A percentile compares a stretch with the other conserved stretches of the same genome.
phyloP scores from a whole-genome alignment of 2,888 invertebrate genomes.

The Leptinotarsa juncta region DNA sequence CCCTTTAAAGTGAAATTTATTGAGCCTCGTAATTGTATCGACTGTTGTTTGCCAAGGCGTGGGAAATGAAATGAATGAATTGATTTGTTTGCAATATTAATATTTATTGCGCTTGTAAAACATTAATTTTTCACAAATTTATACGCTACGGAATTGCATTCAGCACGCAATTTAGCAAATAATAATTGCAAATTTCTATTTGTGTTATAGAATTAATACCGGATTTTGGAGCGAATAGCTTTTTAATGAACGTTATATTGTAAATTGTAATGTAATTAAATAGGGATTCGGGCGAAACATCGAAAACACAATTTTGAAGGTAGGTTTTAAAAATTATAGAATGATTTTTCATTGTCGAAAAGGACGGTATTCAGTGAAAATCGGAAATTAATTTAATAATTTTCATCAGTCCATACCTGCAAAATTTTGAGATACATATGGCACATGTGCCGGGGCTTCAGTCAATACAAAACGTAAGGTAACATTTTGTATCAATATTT shows the following conservation, averaged over 20 bases:
- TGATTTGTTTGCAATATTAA: constrained; percentile 16
- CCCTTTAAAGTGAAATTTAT: neutral
- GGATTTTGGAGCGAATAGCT: neutral
- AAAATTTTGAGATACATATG: too few species aligned
- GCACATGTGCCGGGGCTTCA: too few species aligned
- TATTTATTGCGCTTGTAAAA: constrained; percentile 15
- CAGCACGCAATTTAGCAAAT: constrained; percentile 6
- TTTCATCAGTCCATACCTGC: too few species aligned
- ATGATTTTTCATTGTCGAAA: too few species aligned
- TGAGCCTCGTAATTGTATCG: neutral
- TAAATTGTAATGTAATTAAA: neutral
- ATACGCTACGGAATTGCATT: constrained; percentile 2
- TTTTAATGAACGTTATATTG: neutral
- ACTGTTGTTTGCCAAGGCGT: neutral
- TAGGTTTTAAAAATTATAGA: too few species aligned
- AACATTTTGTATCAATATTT: too few species aligned
- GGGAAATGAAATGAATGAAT: constrained; percentile 3
- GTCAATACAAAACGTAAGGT: too few species aligned
- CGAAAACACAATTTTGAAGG: too few species aligned
- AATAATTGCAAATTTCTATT: neutral
- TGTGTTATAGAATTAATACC: neutral
- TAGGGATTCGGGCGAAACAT: neutral
- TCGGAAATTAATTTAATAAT: too few species aligned
- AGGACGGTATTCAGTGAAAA: too few species aligned
- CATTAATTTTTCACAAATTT: constrained; percentile 13